Base-by-base conservation (phyloP, 1,140 invertebrate genomes). In the Pinna nobilis region DNA sequence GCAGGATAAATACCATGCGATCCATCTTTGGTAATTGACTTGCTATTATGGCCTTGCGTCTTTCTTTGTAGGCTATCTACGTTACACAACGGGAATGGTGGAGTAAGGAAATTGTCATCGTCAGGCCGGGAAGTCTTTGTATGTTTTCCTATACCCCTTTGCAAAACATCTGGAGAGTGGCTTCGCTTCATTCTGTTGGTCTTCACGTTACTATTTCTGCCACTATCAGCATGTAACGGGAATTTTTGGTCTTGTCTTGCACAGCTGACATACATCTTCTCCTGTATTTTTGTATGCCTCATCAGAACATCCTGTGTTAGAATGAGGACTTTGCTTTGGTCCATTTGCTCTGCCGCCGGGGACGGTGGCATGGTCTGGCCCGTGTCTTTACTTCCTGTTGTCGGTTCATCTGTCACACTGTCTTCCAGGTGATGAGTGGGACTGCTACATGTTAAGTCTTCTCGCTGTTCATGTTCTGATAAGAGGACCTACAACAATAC, bases 401-500 rank as follows among this genome's bases (percentile, higher is more conserved):
- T 28, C 2, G 35, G 20, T 7, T 13, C 59, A 13, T 81, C 79
- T 39, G 78, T 77, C 7, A 41, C 59, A 30, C 70, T 76, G 4
- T 60, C 61, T 7, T 69, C 66, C 33, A 25, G 33, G 20, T 77
- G 66, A 51, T 50, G 60, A 35, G 70, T 37, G 0, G 70, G 70
- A 59, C 70, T 72, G 1, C 32, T 18, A n/a, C n/a, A n/a, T 18
- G 60, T 61, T 25, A 72, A 67, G 15, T 77, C 77, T 55, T 82
- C 81, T 13, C 70, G 41, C 20, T 73, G 78, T 59, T 79, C 85
- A 78, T 82, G 80, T 65, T 85, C 84, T 39, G 83, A 86, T 25
- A 84, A 79, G n/a, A 84, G 65, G 13, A 86, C 84, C 84, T 86
- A 63, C 7, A 49, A n/a, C n/a, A n/a, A n/a, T n/a, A n/a, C n/a